Percentiles rank a stretch among this genome's conserved stretches.
These are phyloP conservation scores for Typhlomys cinereus DNA, from an alignment of 2,113 vertebrate genomes.

Conservation along the genomic window DNA sequence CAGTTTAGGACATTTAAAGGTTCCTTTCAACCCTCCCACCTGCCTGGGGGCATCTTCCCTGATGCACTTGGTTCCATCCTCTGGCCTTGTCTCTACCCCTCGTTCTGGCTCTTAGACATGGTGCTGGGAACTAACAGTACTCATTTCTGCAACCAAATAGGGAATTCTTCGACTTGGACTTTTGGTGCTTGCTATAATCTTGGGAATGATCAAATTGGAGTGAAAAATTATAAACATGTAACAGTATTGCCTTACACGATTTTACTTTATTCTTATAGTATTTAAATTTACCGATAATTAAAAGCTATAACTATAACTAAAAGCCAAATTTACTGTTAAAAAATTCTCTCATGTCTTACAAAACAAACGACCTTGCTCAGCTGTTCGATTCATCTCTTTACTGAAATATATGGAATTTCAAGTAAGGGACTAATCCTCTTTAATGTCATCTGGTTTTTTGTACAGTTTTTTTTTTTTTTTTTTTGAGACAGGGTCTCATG, in stretches of 20 bases:
- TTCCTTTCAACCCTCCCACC: background rate
- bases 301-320: no score
- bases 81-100: background rate
- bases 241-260: background rate
- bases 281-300: conserved; percentile 34
- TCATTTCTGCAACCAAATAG: background rate
- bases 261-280: conserved; percentile 51
- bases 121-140: background rate
- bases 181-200: background rate
- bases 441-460: conserved; percentile 35
- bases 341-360: background rate
- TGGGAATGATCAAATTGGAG: background rate
- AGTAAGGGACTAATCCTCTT: background rate
- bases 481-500: background rate
- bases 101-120: background rate
- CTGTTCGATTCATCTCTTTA: background rate
- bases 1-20: conserved; percentile 8
- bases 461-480: conserved; percentile 30
- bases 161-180: conserved; percentile 28
- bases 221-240: conserved; percentile 30
- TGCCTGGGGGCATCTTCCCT: background rate
- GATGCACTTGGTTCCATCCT: background rate
- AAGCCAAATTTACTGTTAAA: background rate
- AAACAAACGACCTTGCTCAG: background rate
- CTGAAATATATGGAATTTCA: background rate